Evolutionary conservation across 1,140 invertebrate genomes (phyloP).

Genomic region (Trachelipus rathkii): DNA sequence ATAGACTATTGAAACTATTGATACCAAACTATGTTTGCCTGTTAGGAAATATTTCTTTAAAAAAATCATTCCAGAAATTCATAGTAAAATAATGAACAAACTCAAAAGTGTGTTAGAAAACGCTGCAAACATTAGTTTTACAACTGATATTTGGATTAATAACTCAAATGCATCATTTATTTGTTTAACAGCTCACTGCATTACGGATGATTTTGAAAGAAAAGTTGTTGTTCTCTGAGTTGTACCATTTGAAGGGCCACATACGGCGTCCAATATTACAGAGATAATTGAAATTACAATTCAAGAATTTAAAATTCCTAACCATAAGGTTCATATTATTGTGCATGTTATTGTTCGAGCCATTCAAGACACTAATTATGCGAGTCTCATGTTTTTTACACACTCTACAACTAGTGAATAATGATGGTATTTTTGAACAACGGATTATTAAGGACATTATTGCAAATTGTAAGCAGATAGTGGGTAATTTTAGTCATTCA

Average conservation of each 20-base stretch:
- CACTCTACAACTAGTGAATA: slow-evolving; percentile 32
- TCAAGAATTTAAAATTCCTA: slow-evolving; percentile 31
- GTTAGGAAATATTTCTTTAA: slow-evolving; percentile 36
- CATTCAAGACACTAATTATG: slow-evolving; percentile 20
- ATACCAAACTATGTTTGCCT: slow-evolving; percentile 43
- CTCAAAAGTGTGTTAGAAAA: slow-evolving; percentile 22
- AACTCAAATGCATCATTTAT: slow-evolving; percentile 42
- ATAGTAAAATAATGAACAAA: slow-evolving; percentile 30
- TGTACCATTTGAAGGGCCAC: slow-evolving; percentile 32
- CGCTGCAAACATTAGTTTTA: slow-evolving; percentile 35
- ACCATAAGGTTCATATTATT: slow-evolving; percentile 25
- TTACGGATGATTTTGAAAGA: slow-evolving; percentile 41
- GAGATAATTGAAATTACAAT: slow-evolving; percentile 31
- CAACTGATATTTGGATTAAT: slow-evolving; percentile 46
- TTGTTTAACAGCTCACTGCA: slow-evolving; percentile 45
- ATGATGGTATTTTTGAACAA: slow-evolving; percentile 28
- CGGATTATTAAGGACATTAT: too few species aligned
- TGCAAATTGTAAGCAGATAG: slow-evolving; percentile 28
- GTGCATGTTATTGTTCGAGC: slow-evolving; percentile 25
- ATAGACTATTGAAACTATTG: slow-evolving; percentile 34
- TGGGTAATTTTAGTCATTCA: slow-evolving; percentile 22
- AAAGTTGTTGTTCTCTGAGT: slow-evolving; percentile 37
- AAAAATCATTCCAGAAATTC: slow-evolving; percentile 41
- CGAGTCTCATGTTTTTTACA: slow-evolving; percentile 24
- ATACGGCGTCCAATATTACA: slow-evolving; percentile 36